Percentiles rank a stretch among this genome's conserved stretches.
Evolutionary conservation across 2,888 invertebrate genomes (phyloP).

Genomic region (Dolichomitus sp.): DNA sequence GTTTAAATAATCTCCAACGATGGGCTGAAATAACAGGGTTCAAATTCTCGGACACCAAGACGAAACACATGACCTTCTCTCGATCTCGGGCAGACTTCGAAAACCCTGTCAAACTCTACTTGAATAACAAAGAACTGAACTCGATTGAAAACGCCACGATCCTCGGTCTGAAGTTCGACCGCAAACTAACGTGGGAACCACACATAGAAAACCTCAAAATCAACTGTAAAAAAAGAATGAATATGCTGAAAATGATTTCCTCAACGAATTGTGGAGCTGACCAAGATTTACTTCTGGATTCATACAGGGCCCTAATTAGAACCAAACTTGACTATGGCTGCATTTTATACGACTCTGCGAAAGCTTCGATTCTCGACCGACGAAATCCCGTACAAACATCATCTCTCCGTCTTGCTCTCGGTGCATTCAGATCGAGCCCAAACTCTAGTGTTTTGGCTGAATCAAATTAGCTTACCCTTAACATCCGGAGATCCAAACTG

Average conservation of each 20-base stretch:
- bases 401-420: slow-evolving; percentile 51
- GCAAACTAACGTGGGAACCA: slow-evolving; percentile 65
- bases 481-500: slow-evolving; percentile 26
- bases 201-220: slow-evolving; percentile 62
- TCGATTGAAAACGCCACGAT: slow-evolving; percentile 16
- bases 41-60: slow-evolving; percentile 66
- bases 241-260: slow-evolving; percentile 50
- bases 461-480: slow-evolving; percentile 49
- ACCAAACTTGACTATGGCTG: slow-evolving; percentile 71
- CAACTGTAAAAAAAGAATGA: slow-evolving; percentile 42
- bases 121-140: slow-evolving; percentile 31
- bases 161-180: slow-evolving; percentile 66
- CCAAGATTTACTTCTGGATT: slow-evolving; percentile 26
- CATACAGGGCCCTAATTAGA: slow-evolving; percentile 51
- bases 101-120: slow-evolving; percentile 10
- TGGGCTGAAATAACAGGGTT: slow-evolving; percentile 61
- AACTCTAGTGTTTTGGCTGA: slow-evolving; percentile 58
- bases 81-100: slow-evolving; percentile 1
- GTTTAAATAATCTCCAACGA: slow-evolving; percentile 53
- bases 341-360: slow-evolving; percentile 66
- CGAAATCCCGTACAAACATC: slow-evolving; percentile 64
- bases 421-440: slow-evolving; percentile 65
- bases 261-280: slow-evolving; percentile 51
- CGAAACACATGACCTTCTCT: slow-evolving; percentile 46
- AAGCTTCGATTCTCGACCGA: slow-evolving; percentile 12